A percentile compares a stretch with the other conserved stretches of the same genome.
These are phyloP conservation scores for Antrozous pallidus DNA, from an alignment of 2,797 vertebrate species.

Conservation along the genomic window DNA sequence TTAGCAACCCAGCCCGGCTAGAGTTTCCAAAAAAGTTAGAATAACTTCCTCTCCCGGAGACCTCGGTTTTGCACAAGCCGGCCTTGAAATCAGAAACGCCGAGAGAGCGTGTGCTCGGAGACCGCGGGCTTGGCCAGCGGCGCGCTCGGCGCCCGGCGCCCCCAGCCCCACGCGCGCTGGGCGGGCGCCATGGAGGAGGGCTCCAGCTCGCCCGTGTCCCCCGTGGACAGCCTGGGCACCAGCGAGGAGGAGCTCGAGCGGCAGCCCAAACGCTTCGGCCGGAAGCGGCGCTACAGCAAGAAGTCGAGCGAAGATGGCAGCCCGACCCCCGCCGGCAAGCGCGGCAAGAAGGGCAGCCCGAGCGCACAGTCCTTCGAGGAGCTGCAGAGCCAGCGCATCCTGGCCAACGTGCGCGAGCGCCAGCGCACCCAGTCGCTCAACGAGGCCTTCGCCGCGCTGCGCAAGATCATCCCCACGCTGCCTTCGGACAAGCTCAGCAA, in stretches of 20 bases:
- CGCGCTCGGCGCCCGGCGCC: conserved; percentile 72
- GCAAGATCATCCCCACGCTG: conserved; percentile 98
- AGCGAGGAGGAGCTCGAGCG: conserved; percentile 94
- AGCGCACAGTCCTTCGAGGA: conserved; percentile 96
- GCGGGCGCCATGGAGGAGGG: conserved; percentile 86
- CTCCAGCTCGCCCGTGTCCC: conserved; percentile 95
- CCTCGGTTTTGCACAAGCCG: conserved; percentile 80
- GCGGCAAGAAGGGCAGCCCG: conserved; percentile 91
- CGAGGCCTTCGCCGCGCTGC: conserved; percentile 94
- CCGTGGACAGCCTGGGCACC: conserved; percentile 95
- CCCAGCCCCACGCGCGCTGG: conserved; percentile 81
- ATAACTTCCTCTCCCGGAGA: conserved; percentile 86
- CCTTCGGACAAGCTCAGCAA: conserved; percentile 99
- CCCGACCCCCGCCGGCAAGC: conserved; percentile 92
- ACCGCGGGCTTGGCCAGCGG: conserved; percentile 74
- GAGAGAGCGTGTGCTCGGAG: conserved; percentile 73
- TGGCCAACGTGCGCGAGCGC: conserved; percentile 97
- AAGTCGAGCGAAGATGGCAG: conserved; percentile 94
- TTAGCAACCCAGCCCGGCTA: conserved; percentile 94
- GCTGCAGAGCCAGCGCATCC: conserved; percentile 95
- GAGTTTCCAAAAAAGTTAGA: conserved; percentile 92
- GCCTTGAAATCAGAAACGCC: conserved; percentile 83
- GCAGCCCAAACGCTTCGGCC: conserved; percentile 91
- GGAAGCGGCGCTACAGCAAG: conserved; percentile 86
- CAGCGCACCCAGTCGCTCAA: conserved; percentile 98